phyloP scores from a whole-genome alignment of 2,113 vertebrate genomes.

The Ginglymostoma cirratum region DNA sequence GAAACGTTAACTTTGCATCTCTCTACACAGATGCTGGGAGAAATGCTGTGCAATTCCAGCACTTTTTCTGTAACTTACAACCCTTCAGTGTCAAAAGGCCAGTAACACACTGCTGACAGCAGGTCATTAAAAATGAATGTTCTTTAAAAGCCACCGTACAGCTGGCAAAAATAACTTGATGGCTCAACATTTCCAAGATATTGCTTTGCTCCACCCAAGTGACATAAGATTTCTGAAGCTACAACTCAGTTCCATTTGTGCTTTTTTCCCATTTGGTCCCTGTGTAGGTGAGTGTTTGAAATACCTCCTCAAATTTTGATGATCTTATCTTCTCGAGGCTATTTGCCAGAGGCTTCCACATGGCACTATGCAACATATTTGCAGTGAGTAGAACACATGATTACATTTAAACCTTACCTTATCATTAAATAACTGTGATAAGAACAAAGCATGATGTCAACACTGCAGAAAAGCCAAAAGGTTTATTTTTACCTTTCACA shows the following conservation, averaged over 20 bases:
- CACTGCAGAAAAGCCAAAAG: neutral
- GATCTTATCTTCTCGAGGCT: neutral
- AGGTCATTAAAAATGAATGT: neutral
- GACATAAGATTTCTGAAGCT: neutral
- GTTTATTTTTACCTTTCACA: neutral
- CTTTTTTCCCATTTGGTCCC: neutral
- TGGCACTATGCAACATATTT: neutral
- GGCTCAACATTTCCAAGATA: neutral
- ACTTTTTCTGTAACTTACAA: neutral
- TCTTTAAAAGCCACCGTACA: neutral
- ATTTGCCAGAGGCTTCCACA: neutral
- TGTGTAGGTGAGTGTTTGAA: neutral
- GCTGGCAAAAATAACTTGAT: neutral
- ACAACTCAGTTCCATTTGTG: neutral
- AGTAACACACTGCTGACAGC: neutral
- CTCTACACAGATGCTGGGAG: too few relatives aligned
- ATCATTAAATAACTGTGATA: neutral
- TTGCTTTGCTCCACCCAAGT: neutral
- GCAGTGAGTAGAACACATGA: neutral
- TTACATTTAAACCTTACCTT: neutral
- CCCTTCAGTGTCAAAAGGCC: neutral
- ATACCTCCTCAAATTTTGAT: neutral
- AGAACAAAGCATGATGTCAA: neutral
- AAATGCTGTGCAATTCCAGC: too few relatives aligned
- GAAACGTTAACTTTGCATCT: too few relatives aligned